A percentile compares a stretch with the other conserved stretches of the same genome.
Evolutionary conservation across 2,113 vertebrate genomes (phyloP).

Genomic region (Sorex araneus): DNA sequence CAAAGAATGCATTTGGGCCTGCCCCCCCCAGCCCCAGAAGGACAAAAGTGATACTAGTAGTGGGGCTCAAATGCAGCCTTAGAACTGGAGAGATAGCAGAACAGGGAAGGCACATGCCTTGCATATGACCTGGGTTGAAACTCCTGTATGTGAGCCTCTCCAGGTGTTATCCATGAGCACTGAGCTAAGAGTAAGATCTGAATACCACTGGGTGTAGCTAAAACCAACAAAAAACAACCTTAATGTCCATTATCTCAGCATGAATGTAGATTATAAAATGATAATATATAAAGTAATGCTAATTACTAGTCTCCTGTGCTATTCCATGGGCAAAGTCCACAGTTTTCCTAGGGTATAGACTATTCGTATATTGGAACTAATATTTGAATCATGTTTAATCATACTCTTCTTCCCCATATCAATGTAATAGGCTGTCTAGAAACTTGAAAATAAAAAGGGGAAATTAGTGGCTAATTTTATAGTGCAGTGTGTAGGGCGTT

Average conservation of each 20-base stretch:
- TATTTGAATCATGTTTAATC: neutral
- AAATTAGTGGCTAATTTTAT: too few relatives aligned
- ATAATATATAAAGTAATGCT: neutral
- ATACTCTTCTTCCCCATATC: neutral
- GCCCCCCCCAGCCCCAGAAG: neutral
- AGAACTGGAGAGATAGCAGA: neutral
- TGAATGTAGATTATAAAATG: neutral
- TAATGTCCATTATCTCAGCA: too few relatives aligned
- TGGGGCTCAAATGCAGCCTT: neutral
- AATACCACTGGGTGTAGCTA: too few relatives aligned
- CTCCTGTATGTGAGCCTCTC: too few relatives aligned
- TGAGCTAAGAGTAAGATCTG: too few relatives aligned
- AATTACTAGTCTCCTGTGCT: neutral
- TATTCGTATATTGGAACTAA: neutral
- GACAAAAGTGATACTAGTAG: neutral
- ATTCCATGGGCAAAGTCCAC: neutral
- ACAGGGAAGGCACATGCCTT: too few relatives aligned
- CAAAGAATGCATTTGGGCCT: neutral
- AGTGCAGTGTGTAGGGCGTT: too few relatives aligned
- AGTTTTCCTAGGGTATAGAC: too few relatives aligned
- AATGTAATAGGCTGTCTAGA: neutral
- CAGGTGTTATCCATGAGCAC: too few relatives aligned
- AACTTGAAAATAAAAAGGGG: neutral
- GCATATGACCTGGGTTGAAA: too few relatives aligned
- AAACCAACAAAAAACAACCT: too few relatives aligned